phyloP scores from a whole-genome alignment of 2,113 vertebrate species.

The Glareola pratincola region DNA sequence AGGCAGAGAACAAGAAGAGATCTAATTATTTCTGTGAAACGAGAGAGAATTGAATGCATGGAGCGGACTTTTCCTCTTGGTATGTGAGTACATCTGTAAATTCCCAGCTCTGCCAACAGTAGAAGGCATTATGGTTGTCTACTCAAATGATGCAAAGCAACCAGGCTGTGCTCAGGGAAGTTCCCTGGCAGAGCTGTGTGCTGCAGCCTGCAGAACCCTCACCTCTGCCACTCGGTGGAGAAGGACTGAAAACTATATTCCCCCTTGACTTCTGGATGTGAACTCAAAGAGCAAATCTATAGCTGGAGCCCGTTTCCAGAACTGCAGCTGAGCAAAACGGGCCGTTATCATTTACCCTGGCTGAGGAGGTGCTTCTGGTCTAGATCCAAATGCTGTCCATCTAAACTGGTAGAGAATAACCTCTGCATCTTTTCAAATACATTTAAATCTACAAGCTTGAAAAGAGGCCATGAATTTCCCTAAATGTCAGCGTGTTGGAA shows the following conservation, averaged over 20 bases:
- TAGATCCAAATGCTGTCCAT: background rate
- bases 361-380: background rate
- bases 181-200: background rate
- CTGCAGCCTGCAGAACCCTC: background rate
- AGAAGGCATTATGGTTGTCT: background rate
- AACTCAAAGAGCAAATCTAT: background rate
- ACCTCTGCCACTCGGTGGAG: background rate
- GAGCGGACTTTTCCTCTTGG: background rate
- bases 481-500: background rate
- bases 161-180: background rate
- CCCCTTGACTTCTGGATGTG: background rate
- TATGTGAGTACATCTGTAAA: background rate
- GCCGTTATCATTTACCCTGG: background rate
- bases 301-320: background rate
- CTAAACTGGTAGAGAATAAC: background rate
- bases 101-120: background rate
- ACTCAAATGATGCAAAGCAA: background rate
- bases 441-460: background rate
- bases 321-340: background rate
- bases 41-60: background rate
- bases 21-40: constrained; percentile 12
- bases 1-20: background rate
- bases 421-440: background rate
- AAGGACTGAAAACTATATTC: background rate
- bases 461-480: background rate